Conservation (phyloP, 1,140 invertebrate genomes). For the Bombus confusus region DNA sequence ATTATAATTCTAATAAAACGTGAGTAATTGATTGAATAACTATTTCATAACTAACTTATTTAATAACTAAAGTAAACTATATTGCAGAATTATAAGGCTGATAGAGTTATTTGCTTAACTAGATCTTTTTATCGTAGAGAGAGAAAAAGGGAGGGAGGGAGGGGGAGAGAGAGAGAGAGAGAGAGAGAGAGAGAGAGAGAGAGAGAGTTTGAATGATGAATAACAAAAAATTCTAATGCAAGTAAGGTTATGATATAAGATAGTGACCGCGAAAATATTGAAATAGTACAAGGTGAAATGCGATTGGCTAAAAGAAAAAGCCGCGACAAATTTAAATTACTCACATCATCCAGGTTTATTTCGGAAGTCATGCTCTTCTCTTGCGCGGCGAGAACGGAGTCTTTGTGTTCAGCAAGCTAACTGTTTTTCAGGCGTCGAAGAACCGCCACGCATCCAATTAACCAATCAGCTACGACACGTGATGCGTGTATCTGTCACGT, state of each 20-base stretch:
- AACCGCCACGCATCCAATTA: conserved; percentile 5
- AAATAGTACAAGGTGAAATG: background rate
- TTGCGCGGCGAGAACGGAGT: background rate
- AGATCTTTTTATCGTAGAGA: background rate
- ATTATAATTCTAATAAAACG: background rate
- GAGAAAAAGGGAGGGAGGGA: too few species aligned
- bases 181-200: too few species aligned
- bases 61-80: background rate
- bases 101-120: background rate
- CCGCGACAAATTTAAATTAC: conserved; percentile 42
- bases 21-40: background rate
- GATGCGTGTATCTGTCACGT: background rate
- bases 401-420: background rate
- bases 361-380: conserved; percentile 20
- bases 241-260: conserved; percentile 25
- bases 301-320: background rate
- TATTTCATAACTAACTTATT: too few species aligned
- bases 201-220: background rate
- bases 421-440: background rate
- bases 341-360: conserved; percentile 24
- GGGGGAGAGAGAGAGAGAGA: too few species aligned
- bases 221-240: background rate
- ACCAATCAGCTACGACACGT: conserved; percentile 12
- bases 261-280: background rate
- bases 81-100: background rate